A percentile compares a stretch with the other conserved stretches of the same genome.
phyloP scores from a whole-genome alignment of 2,888 invertebrate genomes.

The Campoplex capitator region DNA sequence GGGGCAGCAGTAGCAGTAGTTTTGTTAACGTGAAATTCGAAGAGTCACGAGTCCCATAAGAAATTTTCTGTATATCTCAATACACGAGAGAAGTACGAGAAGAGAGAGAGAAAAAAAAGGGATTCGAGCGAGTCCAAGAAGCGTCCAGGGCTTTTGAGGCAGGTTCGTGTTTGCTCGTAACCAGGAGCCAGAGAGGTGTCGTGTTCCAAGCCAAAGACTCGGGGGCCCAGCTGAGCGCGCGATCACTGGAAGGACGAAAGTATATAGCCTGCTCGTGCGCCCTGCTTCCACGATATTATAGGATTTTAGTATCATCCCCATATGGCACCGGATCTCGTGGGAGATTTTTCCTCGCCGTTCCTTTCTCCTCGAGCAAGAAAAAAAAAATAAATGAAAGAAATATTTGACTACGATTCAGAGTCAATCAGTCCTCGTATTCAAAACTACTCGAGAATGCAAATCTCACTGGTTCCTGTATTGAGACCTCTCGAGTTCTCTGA shows the following conservation, averaged over 20 bases:
- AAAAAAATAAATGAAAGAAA: background rate
- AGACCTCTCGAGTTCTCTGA: background rate
- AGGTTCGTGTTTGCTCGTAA: slow-evolving; percentile 11
- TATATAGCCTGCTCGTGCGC: slow-evolving; percentile 6
- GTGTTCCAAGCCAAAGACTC: slow-evolving; percentile 47
- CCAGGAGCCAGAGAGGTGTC: slow-evolving; percentile 61
- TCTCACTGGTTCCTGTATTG: slow-evolving; percentile 61
- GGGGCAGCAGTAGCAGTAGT: background rate
- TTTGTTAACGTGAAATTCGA: slow-evolving; percentile 44
- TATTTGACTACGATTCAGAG: slow-evolving; percentile 70
- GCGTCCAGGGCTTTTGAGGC: background rate
- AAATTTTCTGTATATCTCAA: slow-evolving; percentile 4
- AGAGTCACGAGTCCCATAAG: slow-evolving; percentile 34
- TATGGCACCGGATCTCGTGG: slow-evolving; percentile 54
- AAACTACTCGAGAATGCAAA: slow-evolving; percentile 77
- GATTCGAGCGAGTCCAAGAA: slow-evolving; percentile 56
- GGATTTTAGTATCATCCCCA: slow-evolving; percentile 31
- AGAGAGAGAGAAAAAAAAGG: background rate
- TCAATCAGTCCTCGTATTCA: slow-evolving; percentile 79
- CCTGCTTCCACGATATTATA: slow-evolving; percentile 15
- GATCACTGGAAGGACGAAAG: slow-evolving; percentile 31
- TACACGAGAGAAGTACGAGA: background rate
- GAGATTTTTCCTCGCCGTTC: slow-evolving; percentile 53
- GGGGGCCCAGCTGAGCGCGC: slow-evolving; percentile 40
- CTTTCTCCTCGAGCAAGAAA: background rate